Percentiles rank a stretch among this genome's conserved stretches.
phyloP scores from a whole-genome alignment of 2,113 vertebrate genomes.

The Pseudonaja textilis region DNA sequence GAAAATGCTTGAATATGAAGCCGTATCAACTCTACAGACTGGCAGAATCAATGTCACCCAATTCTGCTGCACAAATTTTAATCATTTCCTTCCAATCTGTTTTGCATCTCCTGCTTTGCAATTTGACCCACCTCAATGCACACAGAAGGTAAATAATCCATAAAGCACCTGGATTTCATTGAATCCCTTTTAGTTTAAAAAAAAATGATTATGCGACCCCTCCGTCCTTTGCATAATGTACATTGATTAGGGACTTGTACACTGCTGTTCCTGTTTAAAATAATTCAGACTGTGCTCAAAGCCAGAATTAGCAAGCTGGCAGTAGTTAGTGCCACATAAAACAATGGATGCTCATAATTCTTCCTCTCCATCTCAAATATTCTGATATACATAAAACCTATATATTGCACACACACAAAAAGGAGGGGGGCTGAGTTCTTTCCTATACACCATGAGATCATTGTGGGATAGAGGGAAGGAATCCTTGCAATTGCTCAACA shows the following conservation, averaged over 20 bases:
- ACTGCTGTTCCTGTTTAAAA: constrained; percentile 25
- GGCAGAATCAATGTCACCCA: constrained; percentile 42
- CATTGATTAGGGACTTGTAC: neutral
- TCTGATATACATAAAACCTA: neutral
- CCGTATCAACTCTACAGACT: constrained; percentile 34
- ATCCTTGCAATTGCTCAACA: neutral
- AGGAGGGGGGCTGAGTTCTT: neutral
- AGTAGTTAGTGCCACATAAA: neutral
- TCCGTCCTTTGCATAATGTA: constrained; percentile 28
- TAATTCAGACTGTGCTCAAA: constrained; percentile 9
- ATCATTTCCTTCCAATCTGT: constrained; percentile 41
- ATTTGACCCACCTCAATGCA: constrained; percentile 44
- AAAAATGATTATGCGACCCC: constrained; percentile 52
- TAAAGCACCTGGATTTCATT: constrained; percentile 49
- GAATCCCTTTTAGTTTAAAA: constrained; percentile 35
- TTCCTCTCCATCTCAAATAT: neutral
- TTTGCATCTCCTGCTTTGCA: constrained; percentile 56
- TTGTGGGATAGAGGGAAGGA: neutral
- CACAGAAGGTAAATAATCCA: constrained; percentile 44
- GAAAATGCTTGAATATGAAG: constrained; percentile 34
- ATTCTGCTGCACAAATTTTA: constrained; percentile 46
- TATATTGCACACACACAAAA: neutral
- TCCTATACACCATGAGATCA: neutral
- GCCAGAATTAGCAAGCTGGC: neutral
- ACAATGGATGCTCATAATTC: neutral